Percentiles rank a stretch among this genome's conserved stretches.
These are phyloP conservation scores for Lichenostomus cassidix DNA, from an alignment of 2,113 vertebrate genomes.

Conservation along the genomic window DNA sequence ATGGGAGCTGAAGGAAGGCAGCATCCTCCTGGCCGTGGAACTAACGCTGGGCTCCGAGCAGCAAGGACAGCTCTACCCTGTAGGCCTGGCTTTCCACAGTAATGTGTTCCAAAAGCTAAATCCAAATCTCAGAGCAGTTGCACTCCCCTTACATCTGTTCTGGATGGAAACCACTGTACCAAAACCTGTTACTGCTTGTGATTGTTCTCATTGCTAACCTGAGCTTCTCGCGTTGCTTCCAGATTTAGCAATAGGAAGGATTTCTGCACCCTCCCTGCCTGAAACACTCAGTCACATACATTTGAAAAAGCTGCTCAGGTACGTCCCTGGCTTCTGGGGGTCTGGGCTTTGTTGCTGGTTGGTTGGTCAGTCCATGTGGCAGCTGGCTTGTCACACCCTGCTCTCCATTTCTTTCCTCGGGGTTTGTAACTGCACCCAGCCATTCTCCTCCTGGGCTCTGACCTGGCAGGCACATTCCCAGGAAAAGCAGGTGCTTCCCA, in stretches of 20 bases:
- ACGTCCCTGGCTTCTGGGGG: neutral
- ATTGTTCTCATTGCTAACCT: neutral
- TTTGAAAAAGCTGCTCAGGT: conserved; percentile 9
- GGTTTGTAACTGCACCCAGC: neutral
- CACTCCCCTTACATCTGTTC: neutral
- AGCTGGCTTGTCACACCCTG: neutral
- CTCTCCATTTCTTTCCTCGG: neutral
- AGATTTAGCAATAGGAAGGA: conserved; percentile 12
- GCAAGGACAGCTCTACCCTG: neutral
- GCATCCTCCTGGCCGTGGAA: accelerated
- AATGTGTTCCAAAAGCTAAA: neutral
- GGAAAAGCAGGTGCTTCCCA: neutral
- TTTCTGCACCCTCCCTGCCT: neutral
- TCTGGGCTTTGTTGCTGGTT: neutral
- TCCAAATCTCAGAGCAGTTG: neutral
- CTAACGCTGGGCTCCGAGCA: accelerated
- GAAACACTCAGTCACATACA: neutral
- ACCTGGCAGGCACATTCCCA: accelerated
- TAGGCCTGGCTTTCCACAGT: neutral
- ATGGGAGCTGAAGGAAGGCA: neutral
- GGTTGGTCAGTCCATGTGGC: accelerated
- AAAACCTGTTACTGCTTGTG: neutral
- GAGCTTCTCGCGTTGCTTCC: neutral
- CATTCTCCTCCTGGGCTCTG: accelerated
- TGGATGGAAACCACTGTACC: neutral